Evolutionary conservation across 2,888 invertebrate genomes (phyloP).

Genomic region (Himalopsyche japonica): DNA sequence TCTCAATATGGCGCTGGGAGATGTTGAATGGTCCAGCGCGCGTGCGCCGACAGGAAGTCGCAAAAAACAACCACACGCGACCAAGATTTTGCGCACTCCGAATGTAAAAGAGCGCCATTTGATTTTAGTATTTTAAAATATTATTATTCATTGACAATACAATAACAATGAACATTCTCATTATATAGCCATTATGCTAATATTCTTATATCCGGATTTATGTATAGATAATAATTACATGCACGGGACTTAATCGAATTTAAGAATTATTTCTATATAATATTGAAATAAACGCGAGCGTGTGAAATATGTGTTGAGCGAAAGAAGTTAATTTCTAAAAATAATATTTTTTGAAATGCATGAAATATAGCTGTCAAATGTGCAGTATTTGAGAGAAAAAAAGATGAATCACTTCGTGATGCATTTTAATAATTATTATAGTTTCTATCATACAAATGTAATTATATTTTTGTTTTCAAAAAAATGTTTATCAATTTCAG

Average conservation of each 20-base stretch:
- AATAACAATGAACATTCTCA: not conserved
- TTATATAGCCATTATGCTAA: too few species aligned
- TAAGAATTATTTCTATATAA: not conserved
- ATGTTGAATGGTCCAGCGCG: constrained; percentile 52
- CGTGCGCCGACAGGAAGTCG: constrained; percentile 46
- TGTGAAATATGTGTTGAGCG: not conserved
- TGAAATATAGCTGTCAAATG: too few species aligned
- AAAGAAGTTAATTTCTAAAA: too few species aligned
- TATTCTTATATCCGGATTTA: too few species aligned
- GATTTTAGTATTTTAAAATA: not conserved
- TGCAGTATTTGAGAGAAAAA: too few species aligned
- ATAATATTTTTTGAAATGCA: too few species aligned
- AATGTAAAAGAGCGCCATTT: constrained; percentile 24
- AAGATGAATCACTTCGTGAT: too few species aligned
- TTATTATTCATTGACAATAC: not conserved
- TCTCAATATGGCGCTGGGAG: constrained; percentile 75
- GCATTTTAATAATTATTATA: too few species aligned
- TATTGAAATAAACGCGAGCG: not conserved
- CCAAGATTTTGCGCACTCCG: constrained; percentile 40
- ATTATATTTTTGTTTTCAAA: too few species aligned
- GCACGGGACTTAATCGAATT: not conserved
- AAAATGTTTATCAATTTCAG: too few species aligned
- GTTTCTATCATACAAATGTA: too few species aligned
- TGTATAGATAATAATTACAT: not conserved
- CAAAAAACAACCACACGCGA: constrained; percentile 41